Percentiles rank a stretch among this genome's conserved stretches.
These are phyloP conservation scores for Amblyraja radiata DNA, from an alignment of 2,797 vertebrate genomes.

Conservation along the genomic window DNA sequence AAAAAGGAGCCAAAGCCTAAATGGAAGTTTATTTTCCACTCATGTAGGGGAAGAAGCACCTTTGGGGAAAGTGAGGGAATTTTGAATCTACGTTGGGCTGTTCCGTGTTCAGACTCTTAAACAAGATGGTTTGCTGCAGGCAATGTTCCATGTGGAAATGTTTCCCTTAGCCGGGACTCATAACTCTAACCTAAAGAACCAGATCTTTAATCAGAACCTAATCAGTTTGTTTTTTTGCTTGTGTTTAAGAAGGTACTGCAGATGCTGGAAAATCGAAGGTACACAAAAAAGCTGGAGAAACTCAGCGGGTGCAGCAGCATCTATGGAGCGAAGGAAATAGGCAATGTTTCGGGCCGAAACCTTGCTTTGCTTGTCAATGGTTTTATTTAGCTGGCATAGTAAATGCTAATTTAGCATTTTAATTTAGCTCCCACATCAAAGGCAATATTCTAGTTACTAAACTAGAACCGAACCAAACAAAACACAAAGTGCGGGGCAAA, in stretches of 20 bases:
- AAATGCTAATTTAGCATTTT: not conserved
- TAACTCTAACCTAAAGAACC: not conserved
- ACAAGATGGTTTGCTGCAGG: not conserved
- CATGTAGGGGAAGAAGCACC: not conserved
- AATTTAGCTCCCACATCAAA: no score
- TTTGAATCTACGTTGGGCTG: not conserved
- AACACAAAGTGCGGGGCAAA: no score
- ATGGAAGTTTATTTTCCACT: not conserved
- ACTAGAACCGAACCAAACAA: no score
- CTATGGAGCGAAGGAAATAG: no score
- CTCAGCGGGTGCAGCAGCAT: no score
- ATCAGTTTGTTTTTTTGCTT: not conserved
- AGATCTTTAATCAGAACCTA: not conserved
- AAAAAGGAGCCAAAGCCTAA: not conserved
- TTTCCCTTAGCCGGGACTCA: not conserved
- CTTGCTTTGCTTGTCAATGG: not conserved
- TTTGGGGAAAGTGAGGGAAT: not conserved
- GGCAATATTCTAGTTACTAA: no score
- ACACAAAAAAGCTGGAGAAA: no score
- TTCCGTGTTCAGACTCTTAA: not conserved
- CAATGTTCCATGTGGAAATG: not conserved
- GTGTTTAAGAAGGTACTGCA: no score
- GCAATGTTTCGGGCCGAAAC: no score
- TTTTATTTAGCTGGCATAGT: not conserved
- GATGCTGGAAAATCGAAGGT: no score